These are phyloP conservation scores for Stigmatopora argus DNA, from an alignment of 2,113 vertebrate genomes.

Conservation along the genomic window DNA sequence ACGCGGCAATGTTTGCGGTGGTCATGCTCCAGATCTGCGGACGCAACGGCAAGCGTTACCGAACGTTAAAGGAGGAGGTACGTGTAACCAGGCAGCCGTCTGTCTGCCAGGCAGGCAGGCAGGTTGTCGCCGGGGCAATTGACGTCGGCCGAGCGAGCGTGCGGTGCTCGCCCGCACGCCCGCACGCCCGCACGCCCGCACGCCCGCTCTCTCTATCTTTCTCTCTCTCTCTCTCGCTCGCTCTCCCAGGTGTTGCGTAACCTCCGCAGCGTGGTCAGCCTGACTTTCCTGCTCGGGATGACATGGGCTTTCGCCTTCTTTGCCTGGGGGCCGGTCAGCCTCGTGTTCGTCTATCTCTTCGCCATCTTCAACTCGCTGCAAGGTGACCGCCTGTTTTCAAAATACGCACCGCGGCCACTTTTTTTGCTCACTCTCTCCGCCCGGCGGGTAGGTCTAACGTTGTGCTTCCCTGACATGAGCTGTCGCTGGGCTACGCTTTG, in stretches of 20 bases:
- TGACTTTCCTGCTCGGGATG: conserved; percentile 95
- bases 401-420: too few relatives aligned
- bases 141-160: too few relatives aligned
- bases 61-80: conserved; percentile 81
- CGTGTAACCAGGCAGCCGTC: too few relatives aligned
- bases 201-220: too few relatives aligned
- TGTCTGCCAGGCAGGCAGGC: too few relatives aligned
- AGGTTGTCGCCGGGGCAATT: too few relatives aligned
- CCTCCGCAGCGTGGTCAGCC: conserved; percentile 87
- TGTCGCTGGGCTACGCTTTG: too few relatives aligned
- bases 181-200: not conserved
- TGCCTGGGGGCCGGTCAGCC: conserved; percentile 83
- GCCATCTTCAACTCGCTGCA: conserved; percentile 95
- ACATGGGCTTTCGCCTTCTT: conserved; percentile 98
- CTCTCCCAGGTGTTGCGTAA: conserved; percentile 75
- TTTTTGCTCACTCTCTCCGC: too few relatives aligned
- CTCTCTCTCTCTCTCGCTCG: too few relatives aligned
- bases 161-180: too few relatives aligned
- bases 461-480: too few relatives aligned
- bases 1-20: conserved; percentile 95
- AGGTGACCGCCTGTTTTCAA: conserved; percentile 63
- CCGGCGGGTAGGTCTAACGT: too few relatives aligned
- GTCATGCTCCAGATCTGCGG: conserved; percentile 98
- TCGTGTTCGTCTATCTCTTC: conserved; percentile 90
- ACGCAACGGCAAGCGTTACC: conserved; percentile 89